A percentile compares a stretch with the other conserved stretches of the same genome.
These are phyloP conservation scores for Acromyrmex heyeri DNA, from an alignment of 1,140 invertebrate species.

Conservation along the genomic window DNA sequence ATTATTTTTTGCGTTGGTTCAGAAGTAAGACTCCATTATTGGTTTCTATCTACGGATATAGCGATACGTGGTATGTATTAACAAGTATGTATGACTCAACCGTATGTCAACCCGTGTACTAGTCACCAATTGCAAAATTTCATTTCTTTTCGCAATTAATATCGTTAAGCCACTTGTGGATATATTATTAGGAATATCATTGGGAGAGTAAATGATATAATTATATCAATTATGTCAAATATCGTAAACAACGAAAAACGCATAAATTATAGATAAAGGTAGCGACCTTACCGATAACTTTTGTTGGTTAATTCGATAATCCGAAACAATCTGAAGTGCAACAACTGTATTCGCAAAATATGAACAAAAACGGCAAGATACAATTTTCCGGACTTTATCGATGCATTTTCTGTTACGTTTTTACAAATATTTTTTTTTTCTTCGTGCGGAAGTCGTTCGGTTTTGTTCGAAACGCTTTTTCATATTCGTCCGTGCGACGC, in stretches of 20 bases:
- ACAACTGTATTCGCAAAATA: neutral
- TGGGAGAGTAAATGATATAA: neutral
- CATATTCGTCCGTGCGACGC: neutral
- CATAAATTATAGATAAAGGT: slow-evolving; percentile 6
- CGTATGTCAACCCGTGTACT: neutral
- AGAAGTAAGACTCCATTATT: neutral
- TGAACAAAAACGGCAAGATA: neutral
- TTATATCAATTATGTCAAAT: neutral
- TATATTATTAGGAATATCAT: neutral
- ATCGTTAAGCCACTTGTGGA: neutral
- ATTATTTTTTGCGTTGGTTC: neutral
- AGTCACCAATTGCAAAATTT: neutral
- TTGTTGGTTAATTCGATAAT: neutral
- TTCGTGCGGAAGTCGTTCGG: neutral
- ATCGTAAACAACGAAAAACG: neutral
- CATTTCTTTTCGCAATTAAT: neutral
- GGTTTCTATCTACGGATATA: neutral
- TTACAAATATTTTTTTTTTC: slow-evolving; percentile 12
- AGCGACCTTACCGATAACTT: neutral
- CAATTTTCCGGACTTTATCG: neutral
- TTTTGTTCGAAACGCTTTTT: slow-evolving; percentile 6
- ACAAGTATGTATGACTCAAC: slow-evolving; percentile 21
- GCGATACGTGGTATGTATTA: neutral
- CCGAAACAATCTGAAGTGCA: neutral
- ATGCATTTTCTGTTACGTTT: neutral